Conservation (phyloP, 2,797 vertebrate genomes). For the Sebastes cheni region DNA sequence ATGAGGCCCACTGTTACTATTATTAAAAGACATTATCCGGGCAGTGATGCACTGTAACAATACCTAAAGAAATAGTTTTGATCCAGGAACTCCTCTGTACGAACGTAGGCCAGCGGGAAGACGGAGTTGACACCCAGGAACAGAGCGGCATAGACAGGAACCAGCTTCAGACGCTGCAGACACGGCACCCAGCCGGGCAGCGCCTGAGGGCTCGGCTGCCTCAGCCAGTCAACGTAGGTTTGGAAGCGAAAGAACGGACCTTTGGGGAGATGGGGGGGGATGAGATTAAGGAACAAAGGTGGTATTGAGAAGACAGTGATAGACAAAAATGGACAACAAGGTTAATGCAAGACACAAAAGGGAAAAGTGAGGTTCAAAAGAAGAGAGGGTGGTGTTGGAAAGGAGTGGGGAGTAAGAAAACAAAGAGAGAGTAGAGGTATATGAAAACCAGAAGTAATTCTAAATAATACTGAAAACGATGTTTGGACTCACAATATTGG, state of each 20-base stretch:
- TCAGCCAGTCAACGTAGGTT: constrained; percentile 90
- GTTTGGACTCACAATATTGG: constrained; percentile 77
- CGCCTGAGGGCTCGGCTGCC: constrained; percentile 79
- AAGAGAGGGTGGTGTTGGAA: constrained; percentile 8
- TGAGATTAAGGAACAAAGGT: constrained; percentile 39
- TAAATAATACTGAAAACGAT: constrained; percentile 53
- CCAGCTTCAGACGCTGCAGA: constrained; percentile 83
- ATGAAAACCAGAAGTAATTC: constrained; percentile 26
- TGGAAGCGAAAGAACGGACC: constrained; percentile 92
- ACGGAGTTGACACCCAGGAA: constrained; percentile 84
- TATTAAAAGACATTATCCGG: not conserved
- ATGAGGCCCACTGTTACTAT: not conserved
- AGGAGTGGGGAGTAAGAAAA: constrained; percentile 17
- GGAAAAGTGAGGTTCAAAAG: constrained; percentile 22
- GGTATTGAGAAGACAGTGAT: constrained; percentile 27
- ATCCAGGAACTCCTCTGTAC: constrained; percentile 85
- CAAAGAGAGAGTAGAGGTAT: constrained; percentile 38
- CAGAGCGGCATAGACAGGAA: constrained; percentile 85
- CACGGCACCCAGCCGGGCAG: constrained; percentile 86
- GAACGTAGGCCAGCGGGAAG: constrained; percentile 89
- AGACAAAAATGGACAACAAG: constrained; percentile 9
- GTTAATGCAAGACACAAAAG: constrained; percentile 25
- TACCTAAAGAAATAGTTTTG: constrained; percentile 84
- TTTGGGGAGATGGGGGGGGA: constrained; percentile 59
- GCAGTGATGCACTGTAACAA: not conserved